phyloP scores from a whole-genome alignment of 2,797 vertebrate genomes.

The Hyperoplus lanceolatus region DNA sequence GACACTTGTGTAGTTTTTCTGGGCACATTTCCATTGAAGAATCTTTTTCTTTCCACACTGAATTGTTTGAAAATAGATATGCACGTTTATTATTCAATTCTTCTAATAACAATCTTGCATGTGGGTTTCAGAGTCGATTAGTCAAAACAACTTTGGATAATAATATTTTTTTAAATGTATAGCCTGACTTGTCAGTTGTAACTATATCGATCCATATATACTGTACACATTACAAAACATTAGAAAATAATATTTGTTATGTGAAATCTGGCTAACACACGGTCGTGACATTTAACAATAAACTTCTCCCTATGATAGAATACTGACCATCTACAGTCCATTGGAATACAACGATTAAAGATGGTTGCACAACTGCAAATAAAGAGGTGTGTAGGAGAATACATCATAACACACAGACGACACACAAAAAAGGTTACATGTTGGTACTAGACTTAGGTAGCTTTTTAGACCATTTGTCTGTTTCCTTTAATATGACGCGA shows the following conservation, averaged over 20 bases:
- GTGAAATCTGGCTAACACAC: not conserved
- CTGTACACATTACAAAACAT: not conserved
- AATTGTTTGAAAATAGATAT: conserved; percentile 19
- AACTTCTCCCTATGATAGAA: not conserved
- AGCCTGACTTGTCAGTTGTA: not conserved
- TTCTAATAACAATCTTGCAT: not conserved
- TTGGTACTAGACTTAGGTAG: not conserved
- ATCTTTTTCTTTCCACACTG: not conserved
- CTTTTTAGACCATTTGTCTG: not conserved
- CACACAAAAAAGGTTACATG: too few species aligned
- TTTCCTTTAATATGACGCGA: not conserved
- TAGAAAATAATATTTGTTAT: not conserved
- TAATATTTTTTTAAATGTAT: not conserved
- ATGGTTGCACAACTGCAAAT: not conserved
- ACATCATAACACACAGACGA: not conserved
- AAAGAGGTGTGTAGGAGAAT: not conserved
- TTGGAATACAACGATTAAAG: not conserved
- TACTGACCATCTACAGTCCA: not conserved
- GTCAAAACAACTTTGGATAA: conserved; percentile 9
- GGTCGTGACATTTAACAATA: not conserved
- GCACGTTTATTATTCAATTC: conserved; percentile 11
- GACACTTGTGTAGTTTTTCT: conserved; percentile 2
- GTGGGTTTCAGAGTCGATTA: not conserved
- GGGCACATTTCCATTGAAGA: conserved; percentile 1
- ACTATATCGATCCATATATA: not conserved